phyloP scores from a whole-genome alignment of 2,113 vertebrate species.

The Jaculus jaculus region DNA sequence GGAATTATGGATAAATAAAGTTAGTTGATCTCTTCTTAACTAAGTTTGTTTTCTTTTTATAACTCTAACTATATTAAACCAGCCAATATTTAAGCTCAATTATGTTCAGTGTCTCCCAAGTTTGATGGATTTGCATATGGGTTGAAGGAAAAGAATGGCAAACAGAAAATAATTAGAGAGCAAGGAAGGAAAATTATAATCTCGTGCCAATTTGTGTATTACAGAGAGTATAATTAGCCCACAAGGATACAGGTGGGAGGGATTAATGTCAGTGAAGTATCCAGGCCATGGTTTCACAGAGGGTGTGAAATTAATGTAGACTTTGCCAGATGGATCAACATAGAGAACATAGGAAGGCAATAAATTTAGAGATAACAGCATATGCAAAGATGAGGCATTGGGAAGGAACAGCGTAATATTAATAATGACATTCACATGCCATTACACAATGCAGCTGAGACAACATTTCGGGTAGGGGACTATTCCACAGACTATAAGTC shows the following conservation, averaged over 20 bases:
- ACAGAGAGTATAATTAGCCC: slow-evolving; percentile 33
- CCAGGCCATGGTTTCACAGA: slow-evolving; percentile 63
- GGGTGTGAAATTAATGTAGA: slow-evolving; percentile 59
- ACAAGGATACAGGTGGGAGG: slow-evolving; percentile 14
- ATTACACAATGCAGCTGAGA: background rate
- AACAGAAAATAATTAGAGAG: slow-evolving; percentile 41
- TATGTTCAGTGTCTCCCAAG: background rate
- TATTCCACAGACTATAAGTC: background rate
- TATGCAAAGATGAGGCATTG: slow-evolving; percentile 17
- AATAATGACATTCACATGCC: background rate
- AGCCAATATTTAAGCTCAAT: slow-evolving; percentile 17
- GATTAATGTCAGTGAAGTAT: slow-evolving; percentile 46
- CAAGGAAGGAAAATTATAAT: background rate
- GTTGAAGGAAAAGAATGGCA: background rate
- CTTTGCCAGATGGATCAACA: slow-evolving; percentile 54
- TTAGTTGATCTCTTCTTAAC: background rate
- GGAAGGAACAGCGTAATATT: background rate
- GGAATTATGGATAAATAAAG: background rate
- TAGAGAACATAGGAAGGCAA: background rate
- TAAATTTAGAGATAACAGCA: slow-evolving; percentile 30
- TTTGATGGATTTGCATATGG: slow-evolving; percentile 6
- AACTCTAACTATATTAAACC: background rate
- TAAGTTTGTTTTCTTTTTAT: background rate
- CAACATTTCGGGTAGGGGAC: background rate
- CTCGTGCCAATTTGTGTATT: slow-evolving; percentile 36